Evolutionary conservation across 2,113 vertebrate genomes (phyloP), one percentile per base, ranked within the genome.

Genomic region (Indicator maculatus): DNA sequence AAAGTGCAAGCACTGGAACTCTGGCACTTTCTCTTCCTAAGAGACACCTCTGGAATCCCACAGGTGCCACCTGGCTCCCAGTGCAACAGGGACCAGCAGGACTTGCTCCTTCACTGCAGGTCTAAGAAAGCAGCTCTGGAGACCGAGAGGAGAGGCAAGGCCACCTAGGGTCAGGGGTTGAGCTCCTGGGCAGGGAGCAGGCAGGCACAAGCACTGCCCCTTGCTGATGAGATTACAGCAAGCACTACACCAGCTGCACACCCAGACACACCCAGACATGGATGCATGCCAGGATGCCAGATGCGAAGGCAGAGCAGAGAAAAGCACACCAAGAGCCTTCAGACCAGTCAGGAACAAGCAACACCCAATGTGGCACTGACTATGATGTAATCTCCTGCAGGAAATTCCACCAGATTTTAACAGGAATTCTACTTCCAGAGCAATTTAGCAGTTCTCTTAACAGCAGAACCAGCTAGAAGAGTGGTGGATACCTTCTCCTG

Each of bases 101-200:
- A 44, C 23, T 24, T 28, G 9, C 19, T 36, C 56, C 30, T 67
- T 53, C 59, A 11, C 55, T 20, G 6, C 11, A 47, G 21, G 16
- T 50, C 4, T 12, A 18, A 17, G 17, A 12, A 58, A 61, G 47
- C 3, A 18, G 5, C 15, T 26, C 66, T 50, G 15, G 30, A 44
- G 47, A 38, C 27, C 8, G 31, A n/a, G 67, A 20, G 3, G 36
- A 50, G 27, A n/a, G 10, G 16, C 11, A 18, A 17, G 30, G 78
- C 9, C 24, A 44, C 12, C 41, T 6, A 44, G 41, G 41, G 41
- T 2, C 0, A 2, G n/a, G 3, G 2, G 36, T 14, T n/a, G 21
- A 83, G 30, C 15, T 74, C 39, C 27, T 26, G 39, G 33, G 23
- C 13, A 18, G 12, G 12, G 8, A 31, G 52, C 12, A 3, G 3